Percentiles rank a stretch among this genome's conserved stretches.
Evolutionary conservation across 1,140 invertebrate genomes (phyloP).

Genomic region (Chlorops oryzae): DNA sequence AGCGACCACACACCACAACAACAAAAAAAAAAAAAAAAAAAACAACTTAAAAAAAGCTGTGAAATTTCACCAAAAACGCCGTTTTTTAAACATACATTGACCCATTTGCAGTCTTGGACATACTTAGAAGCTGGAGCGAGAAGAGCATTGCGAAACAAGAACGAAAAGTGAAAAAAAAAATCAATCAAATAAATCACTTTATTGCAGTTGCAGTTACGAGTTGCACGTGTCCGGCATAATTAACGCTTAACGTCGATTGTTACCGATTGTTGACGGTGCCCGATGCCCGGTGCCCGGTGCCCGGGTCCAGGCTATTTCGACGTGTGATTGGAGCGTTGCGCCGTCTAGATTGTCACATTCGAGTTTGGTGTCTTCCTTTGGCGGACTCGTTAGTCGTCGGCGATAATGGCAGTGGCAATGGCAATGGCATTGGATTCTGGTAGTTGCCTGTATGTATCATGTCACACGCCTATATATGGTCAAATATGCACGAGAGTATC

Average conservation of each 20-base stretch:
- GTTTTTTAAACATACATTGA: too few relatives aligned
- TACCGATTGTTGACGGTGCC: neutral
- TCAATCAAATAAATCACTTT: constrained; percentile 13
- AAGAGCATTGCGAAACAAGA: too few relatives aligned
- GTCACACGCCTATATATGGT: constrained; percentile 13
- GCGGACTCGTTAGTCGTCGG: neutral
- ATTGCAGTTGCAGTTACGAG: constrained; percentile 9
- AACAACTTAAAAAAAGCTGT: too few relatives aligned
- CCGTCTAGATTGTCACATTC: too few relatives aligned
- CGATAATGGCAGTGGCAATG: neutral
- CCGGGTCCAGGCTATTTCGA: neutral
- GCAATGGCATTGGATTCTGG: too few relatives aligned
- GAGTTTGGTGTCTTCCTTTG: too few relatives aligned
- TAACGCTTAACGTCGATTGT: constrained; percentile 7
- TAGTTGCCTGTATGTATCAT: constrained; percentile 10
- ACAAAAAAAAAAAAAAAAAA: too few relatives aligned
- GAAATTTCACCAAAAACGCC: too few relatives aligned
- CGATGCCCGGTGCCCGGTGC: neutral
- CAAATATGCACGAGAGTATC: too few relatives aligned
- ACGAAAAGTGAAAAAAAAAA: neutral
- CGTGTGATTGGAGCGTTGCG: neutral
- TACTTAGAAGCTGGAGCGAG: too few relatives aligned
- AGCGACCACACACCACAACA: too few relatives aligned
- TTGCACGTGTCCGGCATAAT: constrained; percentile 14
- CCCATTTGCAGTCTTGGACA: too few relatives aligned